phyloP scores from a whole-genome alignment of 1,140 invertebrate genomes.

The Ceratina calcarata region DNA sequence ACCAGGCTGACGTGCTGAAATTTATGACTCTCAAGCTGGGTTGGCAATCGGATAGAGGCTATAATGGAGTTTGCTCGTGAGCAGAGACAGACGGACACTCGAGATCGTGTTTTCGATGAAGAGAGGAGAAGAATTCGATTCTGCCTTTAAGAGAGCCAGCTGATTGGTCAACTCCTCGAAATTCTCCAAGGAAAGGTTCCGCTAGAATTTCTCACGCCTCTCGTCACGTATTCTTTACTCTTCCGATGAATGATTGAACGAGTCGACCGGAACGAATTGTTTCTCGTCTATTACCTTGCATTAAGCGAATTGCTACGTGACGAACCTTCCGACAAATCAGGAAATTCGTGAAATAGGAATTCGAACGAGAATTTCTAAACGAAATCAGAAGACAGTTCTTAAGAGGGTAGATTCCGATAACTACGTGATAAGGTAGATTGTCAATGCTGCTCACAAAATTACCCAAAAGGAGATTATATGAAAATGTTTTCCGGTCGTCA shows the following conservation, averaged over 20 bases:
- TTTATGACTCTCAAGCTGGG: slow-evolving; percentile 37
- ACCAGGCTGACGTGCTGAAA: slow-evolving; percentile 32
- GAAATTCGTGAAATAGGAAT: background rate
- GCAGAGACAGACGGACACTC: slow-evolving; percentile 36
- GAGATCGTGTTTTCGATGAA: slow-evolving; percentile 29
- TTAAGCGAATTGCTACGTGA: background rate
- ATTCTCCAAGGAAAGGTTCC: slow-evolving; percentile 19
- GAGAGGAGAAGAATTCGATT: slow-evolving; percentile 53
- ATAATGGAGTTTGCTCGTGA: slow-evolving; percentile 62
- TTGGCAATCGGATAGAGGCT: slow-evolving; percentile 41
- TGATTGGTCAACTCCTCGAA: slow-evolving; percentile 12
- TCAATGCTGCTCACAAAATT: no score
- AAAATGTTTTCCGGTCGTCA: no score
- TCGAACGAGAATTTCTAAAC: background rate
- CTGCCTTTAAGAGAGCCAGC: background rate
- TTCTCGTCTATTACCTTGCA: background rate
- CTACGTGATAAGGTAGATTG: no score
- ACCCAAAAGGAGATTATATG: no score
- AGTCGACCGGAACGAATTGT: slow-evolving; percentile 4
- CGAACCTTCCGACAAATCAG: background rate
- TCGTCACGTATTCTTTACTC: background rate
- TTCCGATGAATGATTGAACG: background rate
- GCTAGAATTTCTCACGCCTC: slow-evolving; percentile 14
- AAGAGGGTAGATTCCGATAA: no score
- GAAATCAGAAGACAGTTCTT: background rate